Evolutionary conservation across 2,113 vertebrate species (phyloP).

Genomic region (Erythrolamprus reginae): DNA sequence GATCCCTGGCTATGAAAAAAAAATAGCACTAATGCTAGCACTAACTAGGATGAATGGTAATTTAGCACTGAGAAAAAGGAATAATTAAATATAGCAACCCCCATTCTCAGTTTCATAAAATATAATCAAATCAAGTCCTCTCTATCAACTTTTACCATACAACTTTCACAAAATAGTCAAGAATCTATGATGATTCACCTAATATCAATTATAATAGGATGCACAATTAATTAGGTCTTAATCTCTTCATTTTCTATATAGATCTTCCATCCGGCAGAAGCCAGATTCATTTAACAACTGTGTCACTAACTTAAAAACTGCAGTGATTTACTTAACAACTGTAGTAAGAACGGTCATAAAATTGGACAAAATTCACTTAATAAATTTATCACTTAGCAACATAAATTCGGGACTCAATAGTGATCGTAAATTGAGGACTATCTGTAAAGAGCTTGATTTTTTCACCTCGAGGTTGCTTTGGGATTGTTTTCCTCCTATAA

Average conservation of each 20-base stretch:
- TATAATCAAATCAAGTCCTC: background rate
- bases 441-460: background rate
- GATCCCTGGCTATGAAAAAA: slow-evolving; percentile 81
- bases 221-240: background rate
- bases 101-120: too few species aligned
- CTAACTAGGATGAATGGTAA: background rate
- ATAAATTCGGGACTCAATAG: too few species aligned
- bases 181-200: background rate
- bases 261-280: background rate
- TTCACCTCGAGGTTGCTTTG: background rate
- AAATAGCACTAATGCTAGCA: background rate
- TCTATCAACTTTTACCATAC: background rate
- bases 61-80: background rate
- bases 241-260: background rate
- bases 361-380: too few species aligned
- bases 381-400: too few species aligned
- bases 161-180: background rate
- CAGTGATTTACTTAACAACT: too few species aligned
- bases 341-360: too few species aligned
- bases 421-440: too few species aligned
- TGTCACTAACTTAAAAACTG: too few species aligned
- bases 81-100: background rate
- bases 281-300: too few species aligned
- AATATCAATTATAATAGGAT: background rate
- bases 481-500: background rate